These are phyloP conservation scores for Mellivora capensis DNA, from an alignment of 2,113 vertebrate species.

Conservation along the genomic window DNA sequence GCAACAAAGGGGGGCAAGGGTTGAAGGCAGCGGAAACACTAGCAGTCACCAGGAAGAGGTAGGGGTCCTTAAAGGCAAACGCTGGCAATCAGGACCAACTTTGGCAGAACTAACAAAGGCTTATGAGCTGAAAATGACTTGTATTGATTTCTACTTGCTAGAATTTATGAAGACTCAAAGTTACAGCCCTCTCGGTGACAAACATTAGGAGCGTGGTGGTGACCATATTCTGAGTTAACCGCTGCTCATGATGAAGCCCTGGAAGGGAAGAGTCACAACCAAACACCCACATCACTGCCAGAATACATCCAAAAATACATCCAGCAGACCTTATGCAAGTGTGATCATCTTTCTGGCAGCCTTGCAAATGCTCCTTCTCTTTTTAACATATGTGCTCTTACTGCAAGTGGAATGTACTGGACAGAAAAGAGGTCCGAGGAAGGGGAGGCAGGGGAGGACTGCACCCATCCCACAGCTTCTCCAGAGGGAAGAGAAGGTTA, in stretches of 20 bases:
- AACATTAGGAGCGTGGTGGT: background rate
- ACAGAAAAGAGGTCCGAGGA: background rate
- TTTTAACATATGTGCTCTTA: background rate
- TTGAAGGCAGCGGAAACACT: background rate
- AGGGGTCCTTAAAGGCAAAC: background rate
- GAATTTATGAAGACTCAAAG: background rate
- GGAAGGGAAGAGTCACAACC: background rate
- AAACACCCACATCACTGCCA: background rate
- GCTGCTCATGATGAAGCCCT: background rate
- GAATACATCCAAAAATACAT: background rate
- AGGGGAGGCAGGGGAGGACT: background rate
- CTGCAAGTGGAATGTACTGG: background rate
- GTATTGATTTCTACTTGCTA: background rate
- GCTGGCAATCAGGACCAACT: background rate
- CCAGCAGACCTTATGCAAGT: background rate
- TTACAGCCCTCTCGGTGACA: background rate
- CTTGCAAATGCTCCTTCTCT: background rate
- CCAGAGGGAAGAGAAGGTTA: background rate
- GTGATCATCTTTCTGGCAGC: background rate
- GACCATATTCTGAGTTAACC: background rate
- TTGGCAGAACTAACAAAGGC: background rate
- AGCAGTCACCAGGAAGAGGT: background rate
- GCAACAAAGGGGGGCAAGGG: background rate
- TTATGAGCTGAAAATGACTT: background rate
- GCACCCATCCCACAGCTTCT: background rate